Evolutionary conservation across 2,113 vertebrate species (phyloP).

Genomic region (Symphodus melops): DNA sequence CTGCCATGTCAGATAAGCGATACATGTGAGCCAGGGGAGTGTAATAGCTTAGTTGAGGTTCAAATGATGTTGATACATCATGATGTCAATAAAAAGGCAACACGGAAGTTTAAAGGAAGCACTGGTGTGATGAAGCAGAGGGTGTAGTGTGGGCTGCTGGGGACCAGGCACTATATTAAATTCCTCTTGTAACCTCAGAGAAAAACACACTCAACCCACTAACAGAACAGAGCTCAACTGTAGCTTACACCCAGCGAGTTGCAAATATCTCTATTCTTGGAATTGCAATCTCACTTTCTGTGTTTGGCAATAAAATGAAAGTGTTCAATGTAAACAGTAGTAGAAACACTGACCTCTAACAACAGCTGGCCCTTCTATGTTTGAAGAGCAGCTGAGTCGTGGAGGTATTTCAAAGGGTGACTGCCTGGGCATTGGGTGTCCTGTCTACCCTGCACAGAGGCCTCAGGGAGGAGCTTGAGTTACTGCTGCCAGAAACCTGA

Average conservation of each 20-base stretch:
- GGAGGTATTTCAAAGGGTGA: slow-evolving; percentile 73
- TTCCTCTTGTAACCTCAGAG: slow-evolving; percentile 22
- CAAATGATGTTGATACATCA: neutral
- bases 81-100: neutral
- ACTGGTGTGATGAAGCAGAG: slow-evolving; percentile 32
- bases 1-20: slow-evolving; percentile 28
- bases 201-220: neutral
- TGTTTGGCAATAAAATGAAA: slow-evolving; percentile 54
- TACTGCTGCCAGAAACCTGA: slow-evolving; percentile 79
- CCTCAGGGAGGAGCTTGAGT: slow-evolving; percentile 65
- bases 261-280: neutral
- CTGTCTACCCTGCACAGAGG: slow-evolving; percentile 59
- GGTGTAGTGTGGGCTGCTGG: slow-evolving; percentile 10
- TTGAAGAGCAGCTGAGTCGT: slow-evolving; percentile 60
- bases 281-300: slow-evolving; percentile 6
- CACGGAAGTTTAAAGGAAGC: too few species aligned
- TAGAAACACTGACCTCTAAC: slow-evolving; percentile 19
- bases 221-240: slow-evolving; percentile 6
- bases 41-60: slow-evolving; percentile 22
- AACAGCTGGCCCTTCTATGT: slow-evolving; percentile 24
- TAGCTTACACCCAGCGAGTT: slow-evolving; percentile 6
- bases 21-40: slow-evolving; percentile 5
- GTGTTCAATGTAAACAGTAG: slow-evolving; percentile 29
- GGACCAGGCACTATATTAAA: slow-evolving; percentile 34
- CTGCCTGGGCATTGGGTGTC: slow-evolving; percentile 64